Percentiles rank a stretch among this genome's conserved stretches.
Evolutionary conservation across 2,113 vertebrate genomes (phyloP).

Genomic region (Malurus cyaneus): DNA sequence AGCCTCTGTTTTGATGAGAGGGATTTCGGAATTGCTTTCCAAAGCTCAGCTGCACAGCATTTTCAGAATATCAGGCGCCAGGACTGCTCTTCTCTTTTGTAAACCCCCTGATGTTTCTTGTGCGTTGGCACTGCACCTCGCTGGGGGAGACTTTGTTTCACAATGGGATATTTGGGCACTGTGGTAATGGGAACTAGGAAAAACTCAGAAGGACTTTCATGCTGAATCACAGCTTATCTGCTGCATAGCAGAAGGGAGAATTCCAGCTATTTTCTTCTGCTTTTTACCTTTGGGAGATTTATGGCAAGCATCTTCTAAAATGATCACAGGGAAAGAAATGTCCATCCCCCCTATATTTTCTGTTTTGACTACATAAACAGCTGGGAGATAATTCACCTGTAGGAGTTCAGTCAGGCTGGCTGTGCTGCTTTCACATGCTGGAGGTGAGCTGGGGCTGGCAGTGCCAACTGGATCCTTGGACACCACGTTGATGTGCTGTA

Average conservation of each 20-base stretch:
- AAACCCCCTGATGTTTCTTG: constrained; percentile 46
- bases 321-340: neutral
- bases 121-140: constrained; percentile 6
- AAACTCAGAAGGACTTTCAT: neutral
- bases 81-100: constrained; percentile 43
- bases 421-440: neutral
- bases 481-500: neutral
- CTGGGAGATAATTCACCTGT: neutral
- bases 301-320: neutral
- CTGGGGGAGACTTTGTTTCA: constrained; percentile 39
- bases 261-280: neutral
- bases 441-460: neutral
- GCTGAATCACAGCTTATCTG: constrained; percentile 26
- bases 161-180: constrained; percentile 52
- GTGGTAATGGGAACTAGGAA: neutral
- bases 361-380: neutral
- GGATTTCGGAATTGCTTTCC: neutral
- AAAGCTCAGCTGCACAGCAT: neutral
- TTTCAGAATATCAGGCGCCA: constrained; percentile 1
- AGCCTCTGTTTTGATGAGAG: constrained; percentile 17
- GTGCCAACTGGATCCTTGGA: neutral
- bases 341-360: neutral
- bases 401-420: neutral
- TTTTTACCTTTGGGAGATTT: neutral
- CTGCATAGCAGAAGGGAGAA: neutral